phyloP scores from a whole-genome alignment of 2,888 invertebrate species.

The Drosophila nigricruria region DNA sequence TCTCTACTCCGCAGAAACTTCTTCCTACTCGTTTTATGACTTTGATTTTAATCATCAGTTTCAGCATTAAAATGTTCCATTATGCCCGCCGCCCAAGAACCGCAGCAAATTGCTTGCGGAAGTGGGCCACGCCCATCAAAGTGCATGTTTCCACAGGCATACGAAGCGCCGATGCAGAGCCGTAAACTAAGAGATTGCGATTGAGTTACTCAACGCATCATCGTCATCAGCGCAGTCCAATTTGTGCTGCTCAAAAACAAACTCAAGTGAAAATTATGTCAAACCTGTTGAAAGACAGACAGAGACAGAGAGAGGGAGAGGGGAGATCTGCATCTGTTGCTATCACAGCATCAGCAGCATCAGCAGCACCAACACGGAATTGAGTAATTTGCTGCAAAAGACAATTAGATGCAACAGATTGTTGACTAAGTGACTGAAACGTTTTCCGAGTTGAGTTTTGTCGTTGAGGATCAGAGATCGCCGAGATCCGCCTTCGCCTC shows the following conservation, averaged over 20 bases:
- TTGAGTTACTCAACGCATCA: constrained; percentile 67
- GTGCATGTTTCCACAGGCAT: constrained; percentile 43
- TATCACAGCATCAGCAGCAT: constrained; percentile 28
- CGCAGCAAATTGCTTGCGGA: constrained; percentile 75
- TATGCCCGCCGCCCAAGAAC: constrained; percentile 63
- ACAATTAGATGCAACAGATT: constrained; percentile 80
- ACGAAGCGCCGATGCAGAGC: neutral
- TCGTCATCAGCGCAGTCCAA: constrained; percentile 48
- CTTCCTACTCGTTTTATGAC: constrained; percentile 40
- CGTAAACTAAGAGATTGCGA: constrained; percentile 37
- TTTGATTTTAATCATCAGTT: constrained; percentile 77
- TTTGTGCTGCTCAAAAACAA: constrained; percentile 74
- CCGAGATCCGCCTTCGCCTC: constrained; percentile 19
- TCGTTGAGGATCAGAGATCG: constrained; percentile 32
- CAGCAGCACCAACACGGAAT: constrained; percentile 52
- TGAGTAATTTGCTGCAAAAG: constrained; percentile 75
- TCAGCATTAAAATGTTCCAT: constrained; percentile 79
- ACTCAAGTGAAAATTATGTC: constrained; percentile 79
- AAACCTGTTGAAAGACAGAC: constrained; percentile 64
- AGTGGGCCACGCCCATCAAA: constrained; percentile 76
- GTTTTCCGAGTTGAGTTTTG: constrained; percentile 54
- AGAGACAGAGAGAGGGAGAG: neutral
- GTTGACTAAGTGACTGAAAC: constrained; percentile 77
- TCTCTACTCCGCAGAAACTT: neutral
- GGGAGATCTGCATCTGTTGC: constrained; percentile 32